These are phyloP conservation scores for Hirundo rustica DNA, from an alignment of 2,797 vertebrate species.

Conservation along the genomic window DNA sequence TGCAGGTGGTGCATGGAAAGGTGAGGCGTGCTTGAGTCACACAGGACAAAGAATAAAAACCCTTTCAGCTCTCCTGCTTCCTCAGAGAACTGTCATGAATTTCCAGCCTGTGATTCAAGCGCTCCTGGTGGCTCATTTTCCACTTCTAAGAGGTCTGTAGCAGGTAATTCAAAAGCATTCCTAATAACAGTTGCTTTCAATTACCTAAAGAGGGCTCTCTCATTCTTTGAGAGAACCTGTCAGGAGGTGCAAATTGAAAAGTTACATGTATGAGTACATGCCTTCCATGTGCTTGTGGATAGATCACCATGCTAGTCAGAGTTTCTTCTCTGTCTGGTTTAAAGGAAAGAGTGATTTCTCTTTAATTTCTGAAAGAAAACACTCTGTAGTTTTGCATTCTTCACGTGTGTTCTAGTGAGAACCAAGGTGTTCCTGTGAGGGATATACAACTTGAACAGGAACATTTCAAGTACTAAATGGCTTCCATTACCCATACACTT, in stretches of 20 bases:
- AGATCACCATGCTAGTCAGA: background rate
- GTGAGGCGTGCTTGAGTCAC: background rate
- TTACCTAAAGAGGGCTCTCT: background rate
- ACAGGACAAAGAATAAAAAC: background rate
- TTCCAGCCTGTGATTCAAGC: background rate
- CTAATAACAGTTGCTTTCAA: background rate
- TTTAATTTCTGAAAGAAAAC: background rate
- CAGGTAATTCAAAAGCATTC: background rate
- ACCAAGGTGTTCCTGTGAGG: background rate
- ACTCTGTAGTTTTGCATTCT: background rate
- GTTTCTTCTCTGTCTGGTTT: background rate
- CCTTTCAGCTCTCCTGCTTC: background rate
- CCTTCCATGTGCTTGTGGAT: background rate
- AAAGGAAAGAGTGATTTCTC: background rate
- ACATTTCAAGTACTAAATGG: background rate
- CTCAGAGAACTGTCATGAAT: background rate
- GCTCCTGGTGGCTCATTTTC: background rate
- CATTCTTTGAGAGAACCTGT: background rate
- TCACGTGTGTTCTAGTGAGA: background rate
- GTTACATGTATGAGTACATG: background rate
- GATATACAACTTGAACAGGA: background rate
- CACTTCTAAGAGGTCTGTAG: background rate
- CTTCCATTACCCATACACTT: background rate
- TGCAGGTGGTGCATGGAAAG: background rate
- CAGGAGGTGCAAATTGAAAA: background rate